These are phyloP conservation scores for Bellardia bayeri DNA, from an alignment of 2,888 invertebrate genomes.

Conservation along the genomic window DNA sequence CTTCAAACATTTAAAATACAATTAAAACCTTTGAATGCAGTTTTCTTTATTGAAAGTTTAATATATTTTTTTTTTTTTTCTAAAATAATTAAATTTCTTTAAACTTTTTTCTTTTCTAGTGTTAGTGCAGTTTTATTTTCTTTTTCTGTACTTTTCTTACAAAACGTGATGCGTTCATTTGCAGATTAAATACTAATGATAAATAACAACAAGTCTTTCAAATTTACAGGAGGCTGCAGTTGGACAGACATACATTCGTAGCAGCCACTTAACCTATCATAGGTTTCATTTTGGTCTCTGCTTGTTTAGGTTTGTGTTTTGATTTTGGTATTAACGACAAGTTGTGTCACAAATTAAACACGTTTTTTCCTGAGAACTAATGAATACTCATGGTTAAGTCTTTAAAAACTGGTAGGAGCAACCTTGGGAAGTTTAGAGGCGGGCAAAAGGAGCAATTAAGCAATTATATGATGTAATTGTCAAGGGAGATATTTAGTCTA, in stretches of 20 bases:
- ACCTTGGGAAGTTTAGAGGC: neutral
- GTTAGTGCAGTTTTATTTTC: constrained; percentile 27
- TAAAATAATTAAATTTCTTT: constrained; percentile 62
- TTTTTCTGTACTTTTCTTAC: constrained; percentile 30
- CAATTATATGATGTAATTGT: no score
- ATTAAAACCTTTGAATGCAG: constrained; percentile 45
- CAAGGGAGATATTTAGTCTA: no score
- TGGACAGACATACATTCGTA: constrained; percentile 26
- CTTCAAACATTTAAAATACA: constrained; percentile 46
- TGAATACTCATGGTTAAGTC: constrained; percentile 78
- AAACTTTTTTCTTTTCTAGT: neutral
- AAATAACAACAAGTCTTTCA: constrained; percentile 70
- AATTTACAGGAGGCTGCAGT: constrained; percentile 42
- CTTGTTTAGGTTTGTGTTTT: neutral
- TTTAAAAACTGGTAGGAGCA: constrained; percentile 31
- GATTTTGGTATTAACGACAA: constrained; percentile 68
- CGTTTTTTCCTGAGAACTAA: constrained; percentile 82
- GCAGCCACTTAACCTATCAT: constrained; percentile 59
- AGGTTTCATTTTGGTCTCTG: constrained; percentile 36
- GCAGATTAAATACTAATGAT: constrained; percentile 78
- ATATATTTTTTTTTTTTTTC: neutral
- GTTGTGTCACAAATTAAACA: constrained; percentile 83
- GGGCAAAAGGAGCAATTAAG: no score
- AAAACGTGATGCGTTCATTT: constrained; percentile 79
- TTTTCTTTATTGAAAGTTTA: neutral